A percentile compares a stretch with the other conserved stretches of the same genome.
Conservation (phyloP, 1,140 invertebrate species). For the Kradibia gibbosae region DNA sequence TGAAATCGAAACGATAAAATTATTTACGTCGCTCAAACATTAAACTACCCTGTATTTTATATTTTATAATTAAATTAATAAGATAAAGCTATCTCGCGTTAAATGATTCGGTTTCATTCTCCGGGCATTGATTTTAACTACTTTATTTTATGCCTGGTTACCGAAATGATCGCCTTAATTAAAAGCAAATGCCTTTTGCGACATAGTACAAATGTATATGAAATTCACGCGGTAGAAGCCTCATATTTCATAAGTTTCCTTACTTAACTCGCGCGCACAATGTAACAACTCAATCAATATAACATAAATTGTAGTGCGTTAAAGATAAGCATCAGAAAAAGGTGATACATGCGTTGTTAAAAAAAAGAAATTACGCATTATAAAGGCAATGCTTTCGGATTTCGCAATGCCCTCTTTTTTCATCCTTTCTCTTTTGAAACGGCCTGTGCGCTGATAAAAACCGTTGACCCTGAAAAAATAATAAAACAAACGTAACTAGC, state of each 20-base stretch:
- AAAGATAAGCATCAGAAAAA: constrained; percentile 9
- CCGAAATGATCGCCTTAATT: neutral
- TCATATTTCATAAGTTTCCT: neutral
- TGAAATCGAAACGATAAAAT: too few relatives aligned
- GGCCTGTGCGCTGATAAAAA: neutral
- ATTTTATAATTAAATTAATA: too few relatives aligned
- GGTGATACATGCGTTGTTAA: neutral
- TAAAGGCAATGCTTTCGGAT: neutral
- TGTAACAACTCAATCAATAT: constrained; percentile 13
- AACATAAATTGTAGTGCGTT: neutral
- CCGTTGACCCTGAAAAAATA: neutral
- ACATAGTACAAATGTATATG: neutral
- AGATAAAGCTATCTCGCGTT: too few relatives aligned
- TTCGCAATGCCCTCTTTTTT: constrained; percentile 15
- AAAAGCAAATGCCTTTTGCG: neutral
- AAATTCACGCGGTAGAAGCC: neutral
- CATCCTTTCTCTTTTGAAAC: constrained; percentile 6
- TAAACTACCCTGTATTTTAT: too few relatives aligned
- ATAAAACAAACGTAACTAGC: neutral
- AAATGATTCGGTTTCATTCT: too few relatives aligned
- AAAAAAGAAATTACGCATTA: constrained; percentile 2
- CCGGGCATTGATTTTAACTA: neutral
- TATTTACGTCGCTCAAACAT: too few relatives aligned
- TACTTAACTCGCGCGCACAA: neutral
- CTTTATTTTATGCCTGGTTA: neutral